phyloP scores from a whole-genome alignment of 1,140 invertebrate species.

The Laupala kohalensis region DNA sequence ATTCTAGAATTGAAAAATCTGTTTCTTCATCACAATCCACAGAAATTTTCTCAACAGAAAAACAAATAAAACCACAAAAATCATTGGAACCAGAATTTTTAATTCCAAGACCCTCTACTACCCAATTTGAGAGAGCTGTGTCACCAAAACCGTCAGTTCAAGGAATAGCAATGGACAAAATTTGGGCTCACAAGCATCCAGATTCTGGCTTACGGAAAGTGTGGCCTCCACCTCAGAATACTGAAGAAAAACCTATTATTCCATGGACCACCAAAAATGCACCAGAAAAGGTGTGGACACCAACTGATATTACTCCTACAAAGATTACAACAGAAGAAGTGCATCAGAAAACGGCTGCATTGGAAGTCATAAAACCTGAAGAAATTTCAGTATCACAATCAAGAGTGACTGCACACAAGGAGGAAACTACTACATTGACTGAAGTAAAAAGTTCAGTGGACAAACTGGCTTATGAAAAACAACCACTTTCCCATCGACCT shows the following conservation, averaged over 20 bases:
- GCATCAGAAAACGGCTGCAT: neutral
- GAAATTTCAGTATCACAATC: neutral
- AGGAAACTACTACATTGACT: neutral
- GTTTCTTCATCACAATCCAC: constrained; percentile 20
- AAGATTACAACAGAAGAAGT: neutral
- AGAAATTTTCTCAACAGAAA: constrained; percentile 26
- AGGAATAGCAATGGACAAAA: constrained; percentile 22
- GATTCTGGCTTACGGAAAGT: constrained; percentile 32
- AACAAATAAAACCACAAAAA: constrained; percentile 19
- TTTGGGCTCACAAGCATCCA: constrained; percentile 36
- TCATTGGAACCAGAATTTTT: constrained; percentile 12
- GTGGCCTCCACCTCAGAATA: constrained; percentile 32
- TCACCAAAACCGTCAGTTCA: constrained; percentile 20
- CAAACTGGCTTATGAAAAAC: neutral
- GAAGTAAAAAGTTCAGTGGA: neutral
- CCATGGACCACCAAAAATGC: constrained; percentile 21
- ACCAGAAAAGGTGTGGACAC: constrained; percentile 23
- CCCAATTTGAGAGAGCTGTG: neutral
- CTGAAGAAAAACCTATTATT: constrained; percentile 21
- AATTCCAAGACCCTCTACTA: constrained; percentile 1
- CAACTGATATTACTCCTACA: constrained; percentile 2
- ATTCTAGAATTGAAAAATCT: constrained; percentile 4
- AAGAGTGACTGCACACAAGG: neutral
- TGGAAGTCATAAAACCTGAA: neutral
- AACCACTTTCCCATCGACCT: too few species aligned